Base-by-base conservation (phyloP, 2,797 vertebrate species). In the Lutra lutra region DNA sequence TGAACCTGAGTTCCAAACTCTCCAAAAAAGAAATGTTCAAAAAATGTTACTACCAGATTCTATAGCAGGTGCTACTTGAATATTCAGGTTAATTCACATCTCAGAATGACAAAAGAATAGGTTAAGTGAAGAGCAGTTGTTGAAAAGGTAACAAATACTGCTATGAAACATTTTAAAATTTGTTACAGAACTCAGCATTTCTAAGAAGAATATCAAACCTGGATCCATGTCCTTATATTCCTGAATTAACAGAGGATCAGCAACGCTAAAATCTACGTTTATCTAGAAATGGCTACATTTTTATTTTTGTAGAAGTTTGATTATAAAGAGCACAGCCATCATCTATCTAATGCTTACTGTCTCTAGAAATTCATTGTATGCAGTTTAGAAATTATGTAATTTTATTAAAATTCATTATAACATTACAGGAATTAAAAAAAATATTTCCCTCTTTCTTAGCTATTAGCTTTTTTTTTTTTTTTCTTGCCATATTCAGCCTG, bases 391-490 rank as follows among this genome's bases (percentile, higher is more conserved):
- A 98, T 87, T 91, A 98, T 0, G 12, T 88, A 94, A 97, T 98
- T 98, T 96, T 94, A 98, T 98, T 98, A 98, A 98, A 99, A 98
- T 98, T 97, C 97, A 98, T 98, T 98, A 98, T 46, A 95, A 54
- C 92, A 68, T 94, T 94, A 70, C 90, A 77, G 58, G 97, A 98
- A 98, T 98, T 92, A 79, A 93, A 89, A 91, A 85, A 40, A 68
- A 51, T 82, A 58, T 86, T 90, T 89, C 73, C 62, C 84, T 98
- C 96, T 98, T 84, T 90, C 97, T 97, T 98, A 96, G 97, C 98
- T 98, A 97, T 98, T 98, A 98, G 98, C 94, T 98, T 95, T 98
- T 98, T 98, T 97, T 97, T 97, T 98, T 98, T 98, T 98, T 98
- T 98, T 97, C 95, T 97, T 98, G 97, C 98, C 96, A 95, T 97